Evolutionary conservation across 2,797 vertebrate genomes (phyloP).

Genomic region (Graptemys geographica): DNA sequence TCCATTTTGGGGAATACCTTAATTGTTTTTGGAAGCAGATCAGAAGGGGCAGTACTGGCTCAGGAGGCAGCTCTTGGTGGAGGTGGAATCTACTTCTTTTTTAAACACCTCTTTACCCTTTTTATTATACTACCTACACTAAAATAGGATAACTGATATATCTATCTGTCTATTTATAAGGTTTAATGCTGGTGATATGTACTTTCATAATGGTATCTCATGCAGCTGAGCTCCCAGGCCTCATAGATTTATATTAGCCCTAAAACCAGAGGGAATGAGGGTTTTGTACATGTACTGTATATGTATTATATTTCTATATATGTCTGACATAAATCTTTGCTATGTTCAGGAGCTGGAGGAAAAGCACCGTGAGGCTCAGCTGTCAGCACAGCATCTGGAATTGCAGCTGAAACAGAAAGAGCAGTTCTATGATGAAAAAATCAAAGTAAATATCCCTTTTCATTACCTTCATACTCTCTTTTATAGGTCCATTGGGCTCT

Average conservation of each 20-base stretch:
- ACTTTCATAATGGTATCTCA: not conserved
- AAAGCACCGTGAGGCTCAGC: conserved; percentile 94
- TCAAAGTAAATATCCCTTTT: conserved; percentile 88
- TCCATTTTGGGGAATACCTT: conserved; percentile 31
- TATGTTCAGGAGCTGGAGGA: conserved; percentile 94
- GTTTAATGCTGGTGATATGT: not conserved
- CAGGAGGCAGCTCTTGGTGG: not conserved
- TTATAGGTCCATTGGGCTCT: not conserved
- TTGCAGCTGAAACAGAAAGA: conserved; percentile 96
- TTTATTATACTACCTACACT: not conserved
- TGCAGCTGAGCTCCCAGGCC: not conserved
- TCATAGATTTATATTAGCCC: not conserved
- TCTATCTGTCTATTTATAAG: not conserved
- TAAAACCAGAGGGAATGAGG: not conserved
- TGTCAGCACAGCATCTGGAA: conserved; percentile 95
- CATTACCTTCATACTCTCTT: not conserved
- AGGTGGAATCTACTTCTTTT: not conserved
- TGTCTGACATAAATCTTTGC: conserved; percentile 54
- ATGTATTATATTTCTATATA: not conserved
- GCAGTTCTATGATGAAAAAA: conserved; percentile 96
- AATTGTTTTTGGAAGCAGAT: not conserved
- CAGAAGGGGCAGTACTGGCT: not conserved
- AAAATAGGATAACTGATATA: conserved; percentile 6
- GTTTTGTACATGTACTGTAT: not conserved
- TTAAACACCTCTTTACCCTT: not conserved